Conservation (phyloP, 2,797 vertebrate species). For the Graptemys geographica region DNA sequence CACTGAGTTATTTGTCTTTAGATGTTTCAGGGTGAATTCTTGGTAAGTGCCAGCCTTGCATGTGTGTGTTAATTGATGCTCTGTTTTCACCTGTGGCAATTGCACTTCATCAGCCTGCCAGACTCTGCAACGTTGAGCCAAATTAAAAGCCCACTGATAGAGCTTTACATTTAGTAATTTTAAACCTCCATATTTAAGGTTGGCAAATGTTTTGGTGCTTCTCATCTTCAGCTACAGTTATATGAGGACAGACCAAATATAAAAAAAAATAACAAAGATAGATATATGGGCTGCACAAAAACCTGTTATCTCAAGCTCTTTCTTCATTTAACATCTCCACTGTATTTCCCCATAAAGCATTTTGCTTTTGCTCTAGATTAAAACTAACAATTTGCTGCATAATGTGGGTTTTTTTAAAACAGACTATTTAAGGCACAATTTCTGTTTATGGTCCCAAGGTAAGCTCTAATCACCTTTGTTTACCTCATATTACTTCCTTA, state of each 20-base stretch:
- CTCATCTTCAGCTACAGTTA: slow-evolving; percentile 36
- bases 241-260: background rate
- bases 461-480: slow-evolving; percentile 88
- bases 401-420: slow-evolving; percentile 63
- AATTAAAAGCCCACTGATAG: slow-evolving; percentile 70
- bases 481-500: slow-evolving; percentile 86
- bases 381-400: slow-evolving; percentile 73
- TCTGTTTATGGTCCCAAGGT: slow-evolving; percentile 86
- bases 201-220: slow-evolving; percentile 54
- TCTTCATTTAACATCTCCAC: slow-evolving; percentile 41
- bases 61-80: slow-evolving; percentile 77
- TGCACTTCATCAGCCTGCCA: slow-evolving; percentile 74
- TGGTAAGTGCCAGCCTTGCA: slow-evolving; percentile 71
- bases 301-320: slow-evolving; percentile 30
- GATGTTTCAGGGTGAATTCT: slow-evolving; percentile 74
- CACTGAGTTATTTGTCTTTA: slow-evolving; percentile 76
- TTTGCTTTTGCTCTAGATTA: slow-evolving; percentile 56
- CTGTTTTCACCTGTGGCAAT: slow-evolving; percentile 76
- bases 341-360: slow-evolving; percentile 55
- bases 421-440: slow-evolving; percentile 84
- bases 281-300: background rate
- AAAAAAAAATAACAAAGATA: background rate
- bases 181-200: slow-evolving; percentile 58
- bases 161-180: slow-evolving; percentile 67
- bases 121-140: slow-evolving; percentile 64